Evolutionary conservation across 2,113 vertebrate genomes (phyloP), one percentile per base, ranked within the genome.

Genomic region (Xiphophorus hellerii): DNA sequence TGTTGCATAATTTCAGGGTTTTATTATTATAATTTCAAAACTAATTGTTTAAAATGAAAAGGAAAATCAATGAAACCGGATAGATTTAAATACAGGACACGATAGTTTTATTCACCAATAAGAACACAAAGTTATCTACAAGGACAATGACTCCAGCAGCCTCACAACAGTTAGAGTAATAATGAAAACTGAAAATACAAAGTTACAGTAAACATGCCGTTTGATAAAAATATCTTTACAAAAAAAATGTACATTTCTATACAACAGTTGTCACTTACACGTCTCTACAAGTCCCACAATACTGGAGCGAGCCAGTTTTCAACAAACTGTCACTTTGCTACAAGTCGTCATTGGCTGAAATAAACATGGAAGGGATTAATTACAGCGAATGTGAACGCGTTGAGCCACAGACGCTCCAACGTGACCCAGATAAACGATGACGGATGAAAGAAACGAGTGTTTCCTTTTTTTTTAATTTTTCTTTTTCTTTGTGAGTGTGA

Each of bases 141-240:
- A 78, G 89, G 85, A 90, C 78, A 62, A 79, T 87, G 90, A 61
- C 71, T 79, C 88, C 80, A 86, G 66, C 39, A 92, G 90, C 89
- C 86, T 89, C 79, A 93, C 89, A 89, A 92, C 87, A 89, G 85
- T 87, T 90, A 82, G 66, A 87, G 35, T 37, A 37, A 89, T 84
- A 92, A 88, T 81, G 72, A 92, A 73, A 74, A 94, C 88, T 61
- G 77, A 93, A 93, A 90, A 92, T 90, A 92, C 92, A 93, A 92
- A 91, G 90, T 90, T 90, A 93, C 92, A 92, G 88, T 89, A 85
- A 93, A 93, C 93, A 95, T 94, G 94, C 93, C 88, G 80, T 89
- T 93, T 81, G 89, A 93, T 95, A 94, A 94, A 95, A 95, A 95
- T 94, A 93, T 92, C 87, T 93, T 93, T 94, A 94, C 92, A 95